Conservation (phyloP, 1,140 invertebrate genomes). For the Brachionus manjavacas region DNA sequence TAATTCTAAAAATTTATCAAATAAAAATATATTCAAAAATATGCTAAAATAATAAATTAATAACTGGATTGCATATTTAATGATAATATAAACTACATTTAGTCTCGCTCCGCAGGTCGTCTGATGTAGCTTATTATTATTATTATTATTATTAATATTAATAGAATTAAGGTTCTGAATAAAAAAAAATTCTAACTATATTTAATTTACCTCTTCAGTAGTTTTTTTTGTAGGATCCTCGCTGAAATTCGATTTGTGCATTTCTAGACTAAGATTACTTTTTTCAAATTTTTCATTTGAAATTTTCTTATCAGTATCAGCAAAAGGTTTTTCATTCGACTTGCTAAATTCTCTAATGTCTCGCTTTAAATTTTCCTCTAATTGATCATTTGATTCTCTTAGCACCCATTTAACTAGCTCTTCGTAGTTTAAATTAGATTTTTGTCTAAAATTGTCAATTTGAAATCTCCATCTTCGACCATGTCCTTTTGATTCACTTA, state of each 20-base stretch:
- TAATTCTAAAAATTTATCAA: neutral
- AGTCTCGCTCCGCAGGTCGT: too few relatives aligned
- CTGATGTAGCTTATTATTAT: too few relatives aligned
- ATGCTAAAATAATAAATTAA: too few relatives aligned
- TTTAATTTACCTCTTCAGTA: neutral
- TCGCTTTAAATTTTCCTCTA: neutral
- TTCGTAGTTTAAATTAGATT: neutral
- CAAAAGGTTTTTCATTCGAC: neutral
- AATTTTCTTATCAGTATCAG: neutral
- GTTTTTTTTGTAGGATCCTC: neutral
- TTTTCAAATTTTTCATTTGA: neutral
- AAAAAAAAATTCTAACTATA: too few relatives aligned
- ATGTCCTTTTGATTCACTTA: constrained; percentile 53
- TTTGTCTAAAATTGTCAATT: constrained; percentile 50
- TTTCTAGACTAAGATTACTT: neutral
- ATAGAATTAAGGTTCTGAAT: too few relatives aligned
- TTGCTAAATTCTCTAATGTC: neutral
- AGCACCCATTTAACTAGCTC: neutral
- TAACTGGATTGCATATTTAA: too few relatives aligned
- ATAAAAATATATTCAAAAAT: neutral
- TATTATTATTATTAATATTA: too few relatives aligned
- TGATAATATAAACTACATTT: too few relatives aligned
- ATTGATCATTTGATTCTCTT: neutral
- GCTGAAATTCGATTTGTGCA: neutral
- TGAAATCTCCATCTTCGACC: constrained; percentile 56